These are phyloP conservation scores for Lithosia quadra DNA, from an alignment of 2,888 invertebrate species.

Conservation along the genomic window DNA sequence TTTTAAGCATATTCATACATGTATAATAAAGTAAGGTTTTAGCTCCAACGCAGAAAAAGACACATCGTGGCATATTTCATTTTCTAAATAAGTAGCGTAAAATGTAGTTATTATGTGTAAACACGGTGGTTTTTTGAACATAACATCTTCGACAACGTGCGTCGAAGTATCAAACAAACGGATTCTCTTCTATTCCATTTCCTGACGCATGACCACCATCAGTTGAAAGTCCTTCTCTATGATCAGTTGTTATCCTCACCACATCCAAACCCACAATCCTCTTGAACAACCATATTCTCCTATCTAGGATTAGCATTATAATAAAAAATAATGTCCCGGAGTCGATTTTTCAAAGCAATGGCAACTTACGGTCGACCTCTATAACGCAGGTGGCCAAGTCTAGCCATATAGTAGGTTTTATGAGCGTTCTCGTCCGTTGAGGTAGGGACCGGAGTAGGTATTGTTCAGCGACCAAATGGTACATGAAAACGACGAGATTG, in stretches of 20 bases:
- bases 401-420: constrained; percentile 50
- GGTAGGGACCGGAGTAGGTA: constrained; percentile 32
- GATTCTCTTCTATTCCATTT: not conserved
- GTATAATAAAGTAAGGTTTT: constrained; percentile 27
- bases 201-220: not conserved
- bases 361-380: constrained; percentile 32
- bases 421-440: constrained; percentile 32
- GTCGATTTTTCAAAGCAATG: constrained; percentile 43
- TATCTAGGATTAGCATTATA: constrained; percentile 41
- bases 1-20: constrained; percentile 11
- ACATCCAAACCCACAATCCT: constrained; percentile 17
- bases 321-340: constrained; percentile 49
- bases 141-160: too few species aligned
- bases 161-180: too few species aligned
- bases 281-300: constrained; percentile 28
- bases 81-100: too few species aligned
- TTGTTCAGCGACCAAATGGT: constrained; percentile 32
- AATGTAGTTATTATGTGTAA: too few species aligned
- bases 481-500: constrained; percentile 33
- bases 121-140: too few species aligned
- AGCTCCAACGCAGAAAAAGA: too few species aligned
- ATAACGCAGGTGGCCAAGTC: constrained; percentile 44
- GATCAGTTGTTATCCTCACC: not conserved
- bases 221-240: not conserved
- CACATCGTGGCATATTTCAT: too few species aligned